These are phyloP conservation scores for Setophaga coronata DNA, from an alignment of 2,113 vertebrate species.

Conservation along the genomic window DNA sequence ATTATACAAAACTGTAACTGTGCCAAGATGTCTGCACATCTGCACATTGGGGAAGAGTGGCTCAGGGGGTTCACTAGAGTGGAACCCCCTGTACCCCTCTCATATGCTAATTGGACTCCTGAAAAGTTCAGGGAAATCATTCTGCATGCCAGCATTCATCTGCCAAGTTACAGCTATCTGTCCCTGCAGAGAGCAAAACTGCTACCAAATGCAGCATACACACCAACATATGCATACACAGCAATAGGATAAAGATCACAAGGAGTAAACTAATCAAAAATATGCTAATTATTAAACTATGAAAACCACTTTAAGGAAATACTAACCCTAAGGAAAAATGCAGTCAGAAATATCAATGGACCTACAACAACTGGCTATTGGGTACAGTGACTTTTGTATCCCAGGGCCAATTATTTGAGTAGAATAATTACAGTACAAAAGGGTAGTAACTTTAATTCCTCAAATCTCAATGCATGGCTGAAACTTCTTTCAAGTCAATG, in stretches of 20 bases:
- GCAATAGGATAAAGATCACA: neutral
- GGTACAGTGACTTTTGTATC: neutral
- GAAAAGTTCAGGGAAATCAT: conserved; percentile 65
- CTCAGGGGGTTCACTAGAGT: neutral
- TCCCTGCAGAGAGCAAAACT: conserved; percentile 32
- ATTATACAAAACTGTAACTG: conserved; percentile 50
- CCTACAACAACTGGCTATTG: neutral
- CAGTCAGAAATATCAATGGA: neutral
- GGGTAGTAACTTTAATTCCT: neutral
- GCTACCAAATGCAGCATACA: conserved; percentile 20
- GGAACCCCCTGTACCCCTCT: neutral
- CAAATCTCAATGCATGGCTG: neutral
- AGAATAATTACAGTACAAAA: neutral
- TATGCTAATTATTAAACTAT: neutral
- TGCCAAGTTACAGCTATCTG: conserved; percentile 51
- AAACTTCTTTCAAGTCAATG: neutral
- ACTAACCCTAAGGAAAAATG: neutral
- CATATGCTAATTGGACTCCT: conserved; percentile 53
- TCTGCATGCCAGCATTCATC: conserved; percentile 25
- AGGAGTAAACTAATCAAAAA: neutral
- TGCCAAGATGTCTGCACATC: neutral
- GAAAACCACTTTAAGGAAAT: neutral
- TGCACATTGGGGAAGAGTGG: neutral
- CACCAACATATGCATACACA: neutral
- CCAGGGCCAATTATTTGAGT: neutral